These are phyloP conservation scores for Nasonia oneida DNA, from an alignment of 2,888 invertebrate genomes.

Conservation along the genomic window DNA sequence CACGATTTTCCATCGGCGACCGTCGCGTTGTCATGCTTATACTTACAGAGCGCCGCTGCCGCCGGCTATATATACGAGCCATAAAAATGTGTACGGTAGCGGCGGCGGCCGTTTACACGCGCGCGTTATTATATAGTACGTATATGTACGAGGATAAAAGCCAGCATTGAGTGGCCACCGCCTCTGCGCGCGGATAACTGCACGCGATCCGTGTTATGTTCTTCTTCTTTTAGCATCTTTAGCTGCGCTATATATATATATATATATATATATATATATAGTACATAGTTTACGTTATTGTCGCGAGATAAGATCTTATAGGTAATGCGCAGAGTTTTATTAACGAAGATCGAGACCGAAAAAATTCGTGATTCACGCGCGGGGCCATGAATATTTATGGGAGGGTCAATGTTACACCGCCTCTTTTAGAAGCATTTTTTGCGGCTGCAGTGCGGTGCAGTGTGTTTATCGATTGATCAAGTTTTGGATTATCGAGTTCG, in stretches of 20 bases:
- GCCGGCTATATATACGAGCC: background rate
- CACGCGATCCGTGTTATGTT: background rate
- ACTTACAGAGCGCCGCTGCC: background rate
- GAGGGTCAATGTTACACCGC: background rate
- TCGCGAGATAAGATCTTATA: background rate
- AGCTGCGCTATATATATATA: background rate
- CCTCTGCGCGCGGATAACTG: constrained; percentile 14
- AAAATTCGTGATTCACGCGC: constrained; percentile 2
- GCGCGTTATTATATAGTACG: background rate
- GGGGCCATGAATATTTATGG: background rate
- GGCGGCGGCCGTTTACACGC: background rate
- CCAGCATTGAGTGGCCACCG: constrained; percentile 20
- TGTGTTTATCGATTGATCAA: background rate
- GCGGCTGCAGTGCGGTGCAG: background rate
- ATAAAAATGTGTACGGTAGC: too few species aligned
- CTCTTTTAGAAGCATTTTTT: background rate
- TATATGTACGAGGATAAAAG: constrained; percentile 6
- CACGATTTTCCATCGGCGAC: background rate
- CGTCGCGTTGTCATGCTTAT: background rate
- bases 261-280: too few species aligned
- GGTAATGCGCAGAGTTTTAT: background rate
- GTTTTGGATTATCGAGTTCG: background rate
- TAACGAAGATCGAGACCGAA: background rate
- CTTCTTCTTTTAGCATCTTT: background rate
- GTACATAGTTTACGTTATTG: background rate